Conservation (phyloP, 1,140 invertebrate species). For the Bombus cullumanus region DNA sequence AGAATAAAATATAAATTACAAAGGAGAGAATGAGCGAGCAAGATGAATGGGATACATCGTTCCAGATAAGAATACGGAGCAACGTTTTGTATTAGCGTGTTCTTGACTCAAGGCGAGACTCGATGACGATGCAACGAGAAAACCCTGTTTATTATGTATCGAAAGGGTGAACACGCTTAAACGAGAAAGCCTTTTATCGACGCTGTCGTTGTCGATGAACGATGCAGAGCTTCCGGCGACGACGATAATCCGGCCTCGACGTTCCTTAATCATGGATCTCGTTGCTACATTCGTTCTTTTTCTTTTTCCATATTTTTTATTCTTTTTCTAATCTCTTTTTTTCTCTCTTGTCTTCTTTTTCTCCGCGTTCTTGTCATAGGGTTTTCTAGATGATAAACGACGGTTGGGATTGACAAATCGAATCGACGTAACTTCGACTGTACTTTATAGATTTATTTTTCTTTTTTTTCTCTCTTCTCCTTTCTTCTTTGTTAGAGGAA, state of each 20-base stretch:
- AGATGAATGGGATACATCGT: not conserved
- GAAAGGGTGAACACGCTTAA: conserved; percentile 5
- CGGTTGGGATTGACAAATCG: not conserved
- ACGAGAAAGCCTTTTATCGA: conserved; percentile 27
- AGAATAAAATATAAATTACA: conserved; percentile 1
- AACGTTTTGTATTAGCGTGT: conserved; percentile 6
- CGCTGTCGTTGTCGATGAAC: conserved; percentile 28
- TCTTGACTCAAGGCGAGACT: conserved; percentile 9
- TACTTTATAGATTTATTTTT: not conserved
- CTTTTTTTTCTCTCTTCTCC: not conserved
- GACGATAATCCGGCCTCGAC: conserved; percentile 50
- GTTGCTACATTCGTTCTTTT: conserved; percentile 25
- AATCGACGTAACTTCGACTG: not conserved
- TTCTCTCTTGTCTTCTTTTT: not conserved
- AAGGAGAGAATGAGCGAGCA: no score
- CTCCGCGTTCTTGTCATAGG: not conserved
- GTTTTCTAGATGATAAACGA: not conserved
- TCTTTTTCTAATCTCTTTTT: not conserved
- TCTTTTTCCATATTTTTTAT: not conserved
- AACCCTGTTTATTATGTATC: conserved; percentile 18
- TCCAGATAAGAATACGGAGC: no score
- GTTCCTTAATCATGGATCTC: conserved; percentile 46
- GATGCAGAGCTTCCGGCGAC: conserved; percentile 27
- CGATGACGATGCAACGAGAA: conserved; percentile 26
- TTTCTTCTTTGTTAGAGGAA: not conserved